Evolutionary conservation across 2,113 vertebrate genomes (phyloP).

Genomic region (Takifugu bimaculatus): DNA sequence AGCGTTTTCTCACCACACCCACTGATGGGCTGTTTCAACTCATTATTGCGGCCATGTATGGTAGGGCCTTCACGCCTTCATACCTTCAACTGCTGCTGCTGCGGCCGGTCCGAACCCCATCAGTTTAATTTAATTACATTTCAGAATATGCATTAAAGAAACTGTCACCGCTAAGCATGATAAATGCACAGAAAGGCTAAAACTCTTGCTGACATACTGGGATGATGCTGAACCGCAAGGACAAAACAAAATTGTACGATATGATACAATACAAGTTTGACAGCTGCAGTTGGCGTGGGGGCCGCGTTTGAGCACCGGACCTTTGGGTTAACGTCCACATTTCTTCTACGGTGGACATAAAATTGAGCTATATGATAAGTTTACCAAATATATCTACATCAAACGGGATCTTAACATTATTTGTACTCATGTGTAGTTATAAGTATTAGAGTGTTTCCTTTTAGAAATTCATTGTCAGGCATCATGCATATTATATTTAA

Average conservation of each 20-base stretch:
- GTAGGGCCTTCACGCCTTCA: constrained; percentile 53
- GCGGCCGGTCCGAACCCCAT: constrained; percentile 42
- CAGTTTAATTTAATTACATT: constrained; percentile 55
- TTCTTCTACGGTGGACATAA: no score
- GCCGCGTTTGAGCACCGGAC: no score
- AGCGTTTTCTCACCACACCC: constrained; percentile 68
- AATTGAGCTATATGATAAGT: no score
- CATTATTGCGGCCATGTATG: constrained; percentile 62
- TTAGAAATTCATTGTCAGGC: no score
- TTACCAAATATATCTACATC: no score
- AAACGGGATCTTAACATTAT: no score
- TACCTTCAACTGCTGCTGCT: constrained; percentile 46
- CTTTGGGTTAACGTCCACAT: no score
- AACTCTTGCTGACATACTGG: constrained; percentile 11
- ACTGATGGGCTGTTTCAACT: constrained; percentile 58
- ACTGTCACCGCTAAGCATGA: constrained; percentile 46
- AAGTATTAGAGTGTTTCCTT: no score
- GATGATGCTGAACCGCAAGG: constrained; percentile 4
- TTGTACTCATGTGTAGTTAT: no score
- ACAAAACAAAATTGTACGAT: not conserved
- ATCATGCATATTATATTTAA: no score
- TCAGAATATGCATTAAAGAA: constrained; percentile 50
- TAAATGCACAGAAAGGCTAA: constrained; percentile 44
- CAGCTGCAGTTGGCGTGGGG: no score
- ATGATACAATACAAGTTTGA: not conserved